Percentiles rank a stretch among this genome's conserved stretches.
phyloP scores from a whole-genome alignment of 2,113 vertebrate species.

The Prolemur simus region DNA sequence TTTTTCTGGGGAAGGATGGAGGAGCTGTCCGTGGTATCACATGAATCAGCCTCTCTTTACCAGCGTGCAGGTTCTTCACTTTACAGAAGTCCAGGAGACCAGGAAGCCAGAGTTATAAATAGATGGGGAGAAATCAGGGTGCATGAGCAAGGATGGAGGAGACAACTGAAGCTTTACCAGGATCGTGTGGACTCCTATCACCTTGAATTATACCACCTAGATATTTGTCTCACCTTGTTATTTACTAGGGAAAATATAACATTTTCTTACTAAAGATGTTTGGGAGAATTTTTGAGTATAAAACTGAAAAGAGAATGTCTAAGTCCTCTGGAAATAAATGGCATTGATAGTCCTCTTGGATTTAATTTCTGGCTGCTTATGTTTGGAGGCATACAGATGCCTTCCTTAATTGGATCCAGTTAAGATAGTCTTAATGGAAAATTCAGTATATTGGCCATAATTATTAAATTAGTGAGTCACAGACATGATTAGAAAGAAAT shows the following conservation, averaged over 20 bases:
- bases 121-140: background rate
- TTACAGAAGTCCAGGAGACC: background rate
- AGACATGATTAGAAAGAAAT: conserved; percentile 57
- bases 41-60: background rate
- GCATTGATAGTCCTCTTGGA: background rate
- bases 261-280: background rate
- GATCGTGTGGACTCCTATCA: background rate
- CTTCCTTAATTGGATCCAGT: conserved; percentile 47
- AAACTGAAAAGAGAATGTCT: conserved; percentile 9
- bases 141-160: background rate
- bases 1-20: background rate
- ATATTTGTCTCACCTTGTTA: background rate
- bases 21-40: background rate
- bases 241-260: background rate
- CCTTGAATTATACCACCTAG: background rate
- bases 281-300: background rate
- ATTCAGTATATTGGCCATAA: conserved; percentile 64
- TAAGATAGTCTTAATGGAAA: conserved; percentile 64
- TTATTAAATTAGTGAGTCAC: conserved; percentile 68
- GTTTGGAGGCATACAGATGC: conserved; percentile 38
- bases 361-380: background rate
- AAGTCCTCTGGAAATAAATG: background rate
- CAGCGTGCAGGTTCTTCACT: too few species aligned
- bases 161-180: background rate
- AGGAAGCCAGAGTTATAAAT: background rate